Evolutionary conservation across 2,888 invertebrate genomes (phyloP).

Genomic region (Thecocarcelia acutangulata): DNA sequence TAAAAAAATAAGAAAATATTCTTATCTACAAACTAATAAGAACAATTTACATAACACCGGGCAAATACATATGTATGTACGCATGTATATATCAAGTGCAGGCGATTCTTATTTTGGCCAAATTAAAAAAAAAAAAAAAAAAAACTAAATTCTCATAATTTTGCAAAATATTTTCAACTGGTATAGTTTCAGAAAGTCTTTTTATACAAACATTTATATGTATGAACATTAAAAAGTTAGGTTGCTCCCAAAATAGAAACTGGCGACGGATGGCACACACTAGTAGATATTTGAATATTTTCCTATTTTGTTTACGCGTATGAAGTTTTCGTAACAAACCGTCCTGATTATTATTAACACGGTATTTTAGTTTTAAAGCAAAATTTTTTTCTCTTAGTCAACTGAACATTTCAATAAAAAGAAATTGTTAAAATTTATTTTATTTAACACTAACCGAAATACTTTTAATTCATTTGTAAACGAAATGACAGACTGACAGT

Average conservation of each 20-base stretch:
- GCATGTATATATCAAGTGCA: too few species aligned
- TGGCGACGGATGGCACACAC: constrained; percentile 38
- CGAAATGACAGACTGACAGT: constrained; percentile 23
- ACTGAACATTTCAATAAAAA: too few species aligned
- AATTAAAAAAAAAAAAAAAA: too few species aligned
- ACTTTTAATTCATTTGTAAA: not conserved
- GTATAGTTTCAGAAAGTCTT: constrained; percentile 13
- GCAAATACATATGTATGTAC: not conserved
- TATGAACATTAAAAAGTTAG: constrained; percentile 20
- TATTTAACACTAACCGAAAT: too few species aligned
- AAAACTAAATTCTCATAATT: not conserved
- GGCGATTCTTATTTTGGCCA: too few species aligned
- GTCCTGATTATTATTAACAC: not conserved
- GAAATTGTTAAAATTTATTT: too few species aligned
- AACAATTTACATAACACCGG: constrained; percentile 25
- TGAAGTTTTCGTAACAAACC: constrained; percentile 10
- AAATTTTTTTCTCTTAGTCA: too few species aligned
- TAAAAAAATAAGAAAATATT: not conserved
- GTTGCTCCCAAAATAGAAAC: constrained; percentile 62
- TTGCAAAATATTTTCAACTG: constrained; percentile 59
- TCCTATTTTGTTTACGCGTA: constrained; percentile 23
- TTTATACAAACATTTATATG: not conserved
- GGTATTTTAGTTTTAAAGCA: too few species aligned
- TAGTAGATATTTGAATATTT: constrained; percentile 8
- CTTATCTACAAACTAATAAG: constrained; percentile 6